phyloP scores from a whole-genome alignment of 2,888 invertebrate species.

The Dicycla oo region DNA sequence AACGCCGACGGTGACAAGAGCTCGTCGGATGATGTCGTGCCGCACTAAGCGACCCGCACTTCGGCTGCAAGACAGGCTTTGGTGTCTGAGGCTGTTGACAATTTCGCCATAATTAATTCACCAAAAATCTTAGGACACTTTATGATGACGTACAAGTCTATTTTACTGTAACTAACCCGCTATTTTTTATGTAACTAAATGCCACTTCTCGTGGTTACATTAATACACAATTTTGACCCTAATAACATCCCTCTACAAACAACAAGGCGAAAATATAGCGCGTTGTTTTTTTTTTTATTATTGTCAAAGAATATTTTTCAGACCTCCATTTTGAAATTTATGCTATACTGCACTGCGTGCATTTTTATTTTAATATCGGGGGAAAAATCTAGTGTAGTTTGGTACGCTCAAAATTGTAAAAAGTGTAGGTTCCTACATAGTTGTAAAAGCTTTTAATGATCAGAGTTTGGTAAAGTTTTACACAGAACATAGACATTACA shows the following conservation, averaged over 20 bases:
- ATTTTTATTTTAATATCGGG: constrained; percentile 37
- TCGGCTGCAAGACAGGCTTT: too few relatives aligned
- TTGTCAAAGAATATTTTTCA: constrained; percentile 9
- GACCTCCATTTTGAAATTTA: constrained; percentile 30
- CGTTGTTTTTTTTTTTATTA: constrained; percentile 5
- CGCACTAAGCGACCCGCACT: too few relatives aligned
- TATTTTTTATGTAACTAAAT: not conserved
- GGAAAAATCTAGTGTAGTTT: constrained; percentile 30
- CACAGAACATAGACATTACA: too few relatives aligned
- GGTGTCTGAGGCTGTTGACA: too few relatives aligned
- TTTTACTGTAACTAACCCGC: not conserved
- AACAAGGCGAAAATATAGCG: not conserved
- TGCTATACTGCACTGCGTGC: constrained; percentile 18
- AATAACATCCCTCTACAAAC: not conserved
- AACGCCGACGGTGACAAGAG: too few relatives aligned
- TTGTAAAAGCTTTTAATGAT: constrained; percentile 8
- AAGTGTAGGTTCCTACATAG: not conserved
- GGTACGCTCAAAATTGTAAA: constrained; percentile 18
- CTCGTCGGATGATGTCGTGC: too few relatives aligned
- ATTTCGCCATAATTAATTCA: too few relatives aligned
- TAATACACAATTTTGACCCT: not conserved
- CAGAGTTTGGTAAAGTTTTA: not conserved
- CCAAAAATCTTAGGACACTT: too few relatives aligned
- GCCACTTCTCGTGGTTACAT: too few relatives aligned
- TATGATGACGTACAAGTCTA: not conserved